Conservation (phyloP, 23 tunicate species). For the Diplosoma virens region DNA sequence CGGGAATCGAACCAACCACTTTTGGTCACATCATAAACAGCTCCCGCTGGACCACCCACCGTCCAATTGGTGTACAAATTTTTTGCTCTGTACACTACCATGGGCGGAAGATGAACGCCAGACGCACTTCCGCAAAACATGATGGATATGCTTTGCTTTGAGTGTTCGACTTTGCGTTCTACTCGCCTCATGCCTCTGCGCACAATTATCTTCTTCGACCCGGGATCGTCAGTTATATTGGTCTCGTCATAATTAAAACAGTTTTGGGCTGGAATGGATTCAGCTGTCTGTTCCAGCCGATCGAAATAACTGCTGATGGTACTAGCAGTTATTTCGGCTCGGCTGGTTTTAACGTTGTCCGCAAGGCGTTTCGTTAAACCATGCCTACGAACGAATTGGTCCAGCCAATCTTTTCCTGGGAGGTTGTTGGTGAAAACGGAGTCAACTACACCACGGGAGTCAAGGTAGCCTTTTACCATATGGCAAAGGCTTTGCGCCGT, state of each 20-base stretch:
- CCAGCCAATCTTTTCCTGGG: constrained; percentile 5
- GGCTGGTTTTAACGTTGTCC: constrained; percentile 7
- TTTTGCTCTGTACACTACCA: constrained; percentile 26
- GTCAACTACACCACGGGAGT: background rate
- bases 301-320: constrained; percentile 19
- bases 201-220: constrained; percentile 13
- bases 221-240: constrained; percentile 7
- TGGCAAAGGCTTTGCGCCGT: background rate
- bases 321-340: constrained; percentile 3
- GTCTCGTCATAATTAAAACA: constrained; percentile 24
- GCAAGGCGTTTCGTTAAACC: constrained; percentile 9
- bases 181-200: constrained; percentile 2
- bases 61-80: constrained; percentile 12
- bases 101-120: constrained; percentile 17
- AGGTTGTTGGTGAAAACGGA: constrained; percentile 8
- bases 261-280: constrained; percentile 14
- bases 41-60: constrained; percentile 21
- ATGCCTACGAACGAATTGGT: background rate
- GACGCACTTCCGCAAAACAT: constrained; percentile 27
- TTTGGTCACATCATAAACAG: constrained; percentile 19
- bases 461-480: background rate
- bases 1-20: constrained; percentile 20
- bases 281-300: background rate
- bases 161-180: background rate
- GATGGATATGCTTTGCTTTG: constrained; percentile 4